Conservation (phyloP, 2,888 invertebrate genomes). For the Lepetodrilus schrolli region DNA sequence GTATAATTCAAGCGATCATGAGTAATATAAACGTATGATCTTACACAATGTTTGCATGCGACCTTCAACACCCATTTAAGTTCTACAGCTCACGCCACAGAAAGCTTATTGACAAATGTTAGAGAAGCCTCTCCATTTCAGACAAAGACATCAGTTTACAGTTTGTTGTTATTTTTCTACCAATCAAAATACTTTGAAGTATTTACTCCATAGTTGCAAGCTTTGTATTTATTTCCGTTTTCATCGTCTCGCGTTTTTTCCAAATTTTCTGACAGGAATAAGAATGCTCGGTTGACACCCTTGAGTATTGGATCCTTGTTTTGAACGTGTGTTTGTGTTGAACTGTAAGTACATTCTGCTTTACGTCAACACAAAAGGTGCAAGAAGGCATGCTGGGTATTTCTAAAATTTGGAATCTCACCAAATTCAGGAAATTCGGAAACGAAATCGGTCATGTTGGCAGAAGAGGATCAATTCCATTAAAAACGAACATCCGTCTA, state of each 20-base stretch:
- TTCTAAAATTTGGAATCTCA: slow-evolving; percentile 18
- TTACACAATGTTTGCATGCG: too few species aligned
- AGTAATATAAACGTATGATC: too few species aligned
- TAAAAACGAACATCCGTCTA: slow-evolving; percentile 15
- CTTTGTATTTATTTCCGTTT: slow-evolving; percentile 22
- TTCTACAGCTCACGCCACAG: slow-evolving; percentile 1
- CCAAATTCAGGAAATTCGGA: slow-evolving; percentile 16
- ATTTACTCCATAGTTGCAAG: slow-evolving; percentile 12
- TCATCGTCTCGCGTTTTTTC: slow-evolving; percentile 8
- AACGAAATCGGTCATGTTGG: slow-evolving; percentile 15
- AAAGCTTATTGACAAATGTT: slow-evolving; percentile 16
- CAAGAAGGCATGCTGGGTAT: slow-evolving; percentile 5
- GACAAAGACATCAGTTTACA: slow-evolving; percentile 25
- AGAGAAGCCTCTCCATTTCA: neutral
- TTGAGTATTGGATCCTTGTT: neutral
- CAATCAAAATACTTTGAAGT: slow-evolving; percentile 21
- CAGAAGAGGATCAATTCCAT: slow-evolving; percentile 9
- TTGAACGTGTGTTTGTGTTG: slow-evolving; percentile 23
- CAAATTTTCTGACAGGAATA: slow-evolving; percentile 15
- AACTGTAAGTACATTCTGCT: slow-evolving; percentile 16
- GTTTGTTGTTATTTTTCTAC: slow-evolving; percentile 27
- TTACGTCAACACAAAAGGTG: neutral
- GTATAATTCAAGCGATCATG: too few species aligned
- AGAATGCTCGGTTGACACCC: slow-evolving; percentile 2
- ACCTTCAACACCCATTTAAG: slow-evolving; percentile 15